These are phyloP conservation scores for Hirtodrosophila trivittata DNA, from an alignment of 2,888 invertebrate genomes.

Conservation along the genomic window DNA sequence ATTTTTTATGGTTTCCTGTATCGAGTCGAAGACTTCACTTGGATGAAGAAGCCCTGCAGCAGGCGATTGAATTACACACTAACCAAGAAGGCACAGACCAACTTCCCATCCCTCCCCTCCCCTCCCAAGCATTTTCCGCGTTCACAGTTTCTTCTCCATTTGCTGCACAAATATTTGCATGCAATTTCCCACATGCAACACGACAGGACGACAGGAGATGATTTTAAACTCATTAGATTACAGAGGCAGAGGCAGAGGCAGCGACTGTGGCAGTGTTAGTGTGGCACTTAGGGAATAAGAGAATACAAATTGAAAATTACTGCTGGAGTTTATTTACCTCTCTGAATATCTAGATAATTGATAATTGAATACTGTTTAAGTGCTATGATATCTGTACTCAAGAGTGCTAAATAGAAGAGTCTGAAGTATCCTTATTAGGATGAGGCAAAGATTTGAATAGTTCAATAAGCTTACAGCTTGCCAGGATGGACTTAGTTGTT, in stretches of 20 bases:
- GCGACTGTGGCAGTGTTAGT: neutral
- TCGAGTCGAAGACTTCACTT: slow-evolving; percentile 40
- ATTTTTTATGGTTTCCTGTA: slow-evolving; percentile 82
- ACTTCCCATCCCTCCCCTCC: slow-evolving; percentile 9
- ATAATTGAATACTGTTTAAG: slow-evolving; percentile 1
- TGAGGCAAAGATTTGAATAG: too few relatives aligned
- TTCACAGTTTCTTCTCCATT: slow-evolving; percentile 13
- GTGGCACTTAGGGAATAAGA: slow-evolving; percentile 1
- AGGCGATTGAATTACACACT: slow-evolving; percentile 67
- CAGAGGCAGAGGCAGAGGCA: neutral
- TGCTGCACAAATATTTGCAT: slow-evolving; percentile 67
- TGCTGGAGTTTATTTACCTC: slow-evolving; percentile 28
- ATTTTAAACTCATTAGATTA: slow-evolving; percentile 39
- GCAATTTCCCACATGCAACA: slow-evolving; percentile 21
- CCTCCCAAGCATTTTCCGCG: too few relatives aligned
- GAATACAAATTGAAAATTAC: slow-evolving; percentile 26
- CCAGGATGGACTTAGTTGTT: too few relatives aligned
- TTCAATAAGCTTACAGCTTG: too few relatives aligned
- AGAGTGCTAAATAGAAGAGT: too few relatives aligned
- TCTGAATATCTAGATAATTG: slow-evolving; percentile 59
- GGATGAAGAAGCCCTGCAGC: slow-evolving; percentile 47
- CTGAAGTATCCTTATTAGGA: too few relatives aligned
- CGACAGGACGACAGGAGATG: slow-evolving; percentile 17
- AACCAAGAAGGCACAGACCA: slow-evolving; percentile 20
- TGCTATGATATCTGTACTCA: neutral